Base-by-base conservation (phyloP, 2,888 invertebrate genomes). In the Peribatodes rhomboidaria region DNA sequence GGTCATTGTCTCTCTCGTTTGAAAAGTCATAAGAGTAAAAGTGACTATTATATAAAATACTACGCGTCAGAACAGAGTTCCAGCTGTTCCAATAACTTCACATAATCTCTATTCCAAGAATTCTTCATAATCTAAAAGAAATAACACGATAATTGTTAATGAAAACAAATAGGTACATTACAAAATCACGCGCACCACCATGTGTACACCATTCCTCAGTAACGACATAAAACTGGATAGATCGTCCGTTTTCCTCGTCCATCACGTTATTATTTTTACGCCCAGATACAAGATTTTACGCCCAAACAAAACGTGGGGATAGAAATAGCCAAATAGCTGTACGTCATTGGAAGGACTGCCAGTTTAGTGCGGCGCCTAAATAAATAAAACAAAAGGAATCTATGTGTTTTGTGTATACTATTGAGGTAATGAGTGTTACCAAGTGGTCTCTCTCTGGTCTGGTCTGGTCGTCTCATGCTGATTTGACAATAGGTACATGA, bases 281-380 rank as follows among this genome's bases (percentile, higher is more conserved):
- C 71, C 9, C 66, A 67, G 69, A 55, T 68, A 69, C 67, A 65
- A 64, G 50, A 57, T 62, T 71, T 65, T 69, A 61, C 63, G 58
- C 49, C 62, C 67, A 69, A 71, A 71, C 69, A 67, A 65, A 69
- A 69, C 60, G 61, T 44, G 55, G 16, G 46, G n/a, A 60, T 60
- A 20, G 65, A 67, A 67, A 69, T 71, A 71, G 61, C 46, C 54
- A 64, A 65, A 67, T 71, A 68, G 65, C 42, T 55, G 31, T 37
- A 67, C 71, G 69, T 69, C 69, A 69, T 46, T 20, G 53, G 22
- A 58, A 58, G 41, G 52, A 59, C 61, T 60, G 66, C 64, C 65
- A 60, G 59, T 52, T 53, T 42, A 46, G 39, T 1, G 37, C 46
- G 44, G 56, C 52, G 57, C 46, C 42, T 57, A 13, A 44, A 37